Base-by-base conservation (phyloP, 2,888 invertebrate genomes). In the Plutella xylostella region DNA sequence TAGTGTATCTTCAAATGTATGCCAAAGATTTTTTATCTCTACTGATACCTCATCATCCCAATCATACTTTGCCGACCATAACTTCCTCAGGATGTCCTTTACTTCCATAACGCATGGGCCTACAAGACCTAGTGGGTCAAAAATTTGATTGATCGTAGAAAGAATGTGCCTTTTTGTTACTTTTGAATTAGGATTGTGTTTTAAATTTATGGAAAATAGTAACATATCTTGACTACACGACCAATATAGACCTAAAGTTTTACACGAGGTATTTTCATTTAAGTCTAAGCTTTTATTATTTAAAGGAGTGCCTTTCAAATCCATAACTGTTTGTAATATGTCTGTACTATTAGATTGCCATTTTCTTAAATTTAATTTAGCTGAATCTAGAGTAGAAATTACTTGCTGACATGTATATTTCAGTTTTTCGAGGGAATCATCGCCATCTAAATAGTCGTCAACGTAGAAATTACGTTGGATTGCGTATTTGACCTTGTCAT, bases 61-160 rank as follows among this genome's bases (percentile, higher is more conserved):
- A 17, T 43, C 30, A 39, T 30, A 14, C n/a, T 38, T 38, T n/a
- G 2, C 19, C 11, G n/a, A 21, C 38, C 38, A 38, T 6, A 38
- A 21, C 21, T 22, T 3, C n/a, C 21, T 12, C 14, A 38, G 7
- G 1, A 38, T 12, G 5, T 35, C 31, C 43, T 47, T 45, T 1
- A 41, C 42, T 14, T 37, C 34, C 30, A 50, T 43, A 20, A 47
- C 7, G 4, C 43, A 20, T 4, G 50, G 45, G 12, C 25, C 40
- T 30, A 51, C 9, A 3, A 48, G 15, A 1, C 51, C 51, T 6
- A 47, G 17, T 1, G 49, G 47, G 11, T 50, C 47, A 25, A 47
- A 50, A 9, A 46, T 42, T 14, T 38, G n/a, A 21, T 7, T 9
- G 14, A 12, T 21, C 4, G n/a, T 4, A 6, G 38, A 20, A 9